Evolutionary conservation across 2,888 invertebrate genomes (phyloP), one percentile per base, ranked within the genome.

Genomic region (Epirrhoe alternata): DNA sequence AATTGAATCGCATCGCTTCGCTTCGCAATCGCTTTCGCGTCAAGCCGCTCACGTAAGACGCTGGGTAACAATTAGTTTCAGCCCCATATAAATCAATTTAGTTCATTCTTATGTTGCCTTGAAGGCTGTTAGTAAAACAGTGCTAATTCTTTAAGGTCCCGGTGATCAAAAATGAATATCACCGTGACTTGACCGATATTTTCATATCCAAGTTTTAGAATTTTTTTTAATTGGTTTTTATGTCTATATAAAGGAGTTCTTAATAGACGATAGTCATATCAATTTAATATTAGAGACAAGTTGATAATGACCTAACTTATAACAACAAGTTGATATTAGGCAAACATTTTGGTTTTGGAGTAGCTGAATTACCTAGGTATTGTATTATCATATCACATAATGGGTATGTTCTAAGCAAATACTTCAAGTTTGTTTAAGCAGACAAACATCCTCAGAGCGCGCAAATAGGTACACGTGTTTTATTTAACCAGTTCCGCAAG

Each of bases 381-480:
- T 24, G 24, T 24, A 24, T 24, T 24, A 24, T 24, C 24, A n/a
- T 60, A 10, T 7, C 24, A 54, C 54, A 35, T 1, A 47, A 7
- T 45, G 24, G 38, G 51, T 64, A 42, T 59, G 35, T 45, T 33
- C 24, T 24, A 24, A 16, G 16, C 57, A 60, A 64, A 61, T 35
- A 61, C 51, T 61, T 51, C 35, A 53, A 50, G 54, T 58, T 47
- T 14, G 17, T 58, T 12, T 14, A 74, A 76, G 76, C 62, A 74
- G 57, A 51, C 73, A 79, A 78, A 79, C 76, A 76, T 72, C 70
- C 73, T 76, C 49, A 51, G 35, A 66, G 54, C 61, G 66, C 57
- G 24, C 24, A 24, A 24, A 24, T 24, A 76, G 72, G 74, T 69
- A 80, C 64, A 42, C 56, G 66, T 61, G 68, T 69, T 47, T 72